These are phyloP conservation scores for Aythya baeri DNA, from an alignment of 2,113 vertebrate genomes.

Conservation along the genomic window DNA sequence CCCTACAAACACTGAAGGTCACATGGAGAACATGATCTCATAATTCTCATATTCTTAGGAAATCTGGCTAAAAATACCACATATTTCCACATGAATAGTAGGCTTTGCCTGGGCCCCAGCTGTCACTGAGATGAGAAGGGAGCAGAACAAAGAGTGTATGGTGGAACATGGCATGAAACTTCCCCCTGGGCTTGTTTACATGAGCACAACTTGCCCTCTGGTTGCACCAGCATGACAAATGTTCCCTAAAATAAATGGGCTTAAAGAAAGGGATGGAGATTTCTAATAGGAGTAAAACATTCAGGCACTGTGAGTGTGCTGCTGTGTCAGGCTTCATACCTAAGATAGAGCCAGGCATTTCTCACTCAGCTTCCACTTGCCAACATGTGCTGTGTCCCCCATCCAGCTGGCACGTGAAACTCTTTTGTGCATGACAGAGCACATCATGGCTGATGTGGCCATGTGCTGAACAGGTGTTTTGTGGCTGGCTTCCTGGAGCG, in stretches of 20 bases:
- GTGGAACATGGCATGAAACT: conserved; percentile 6
- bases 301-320: not conserved
- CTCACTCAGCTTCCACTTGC: not conserved
- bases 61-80: conserved; percentile 36
- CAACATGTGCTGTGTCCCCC: not conserved
- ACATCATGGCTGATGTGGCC: not conserved
- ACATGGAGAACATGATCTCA: not conserved
- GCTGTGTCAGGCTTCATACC: not conserved
- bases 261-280: not conserved
- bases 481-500: not conserved
- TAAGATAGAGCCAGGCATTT: not conserved
- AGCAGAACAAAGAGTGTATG: conserved; percentile 10
- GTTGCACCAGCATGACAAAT: not conserved
- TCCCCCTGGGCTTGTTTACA: conserved; percentile 20
- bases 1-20: not conserved
- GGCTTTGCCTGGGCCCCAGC: conserved; percentile 7
- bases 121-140: conserved; percentile 12
- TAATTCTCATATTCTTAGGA: conserved; percentile 5
- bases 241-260: conserved; percentile 1
- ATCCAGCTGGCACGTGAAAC: not conserved
- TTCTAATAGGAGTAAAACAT: not conserved
- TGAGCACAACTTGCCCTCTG: not conserved
- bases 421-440: not conserved
- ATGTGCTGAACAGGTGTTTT: not conserved
- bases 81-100: conserved; percentile 12